phyloP scores from a whole-genome alignment of 2,113 vertebrate genomes.

The Archilochus colubris region DNA sequence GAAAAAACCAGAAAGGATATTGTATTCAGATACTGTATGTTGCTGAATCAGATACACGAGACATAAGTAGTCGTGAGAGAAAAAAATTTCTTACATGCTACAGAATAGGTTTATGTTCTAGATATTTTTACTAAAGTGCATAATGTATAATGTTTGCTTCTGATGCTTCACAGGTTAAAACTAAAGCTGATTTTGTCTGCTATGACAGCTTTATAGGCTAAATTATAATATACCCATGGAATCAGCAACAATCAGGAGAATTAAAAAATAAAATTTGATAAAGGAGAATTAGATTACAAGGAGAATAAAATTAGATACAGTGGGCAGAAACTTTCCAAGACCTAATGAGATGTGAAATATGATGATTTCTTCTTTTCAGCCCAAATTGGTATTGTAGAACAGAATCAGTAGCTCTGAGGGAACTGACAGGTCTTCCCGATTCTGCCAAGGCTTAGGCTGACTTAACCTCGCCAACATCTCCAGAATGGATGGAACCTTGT shows the following conservation, averaged over 20 bases:
- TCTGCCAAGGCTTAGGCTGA: neutral
- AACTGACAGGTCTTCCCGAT: neutral
- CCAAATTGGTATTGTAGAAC: neutral
- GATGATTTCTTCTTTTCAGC: neutral
- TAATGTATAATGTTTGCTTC: neutral
- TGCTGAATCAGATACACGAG: neutral
- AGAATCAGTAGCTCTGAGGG: neutral
- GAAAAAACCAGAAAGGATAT: neutral
- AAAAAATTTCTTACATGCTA: neutral
- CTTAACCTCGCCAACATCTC: too few species aligned
- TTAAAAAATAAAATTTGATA: too few species aligned
- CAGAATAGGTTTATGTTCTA: neutral
- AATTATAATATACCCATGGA: conserved; percentile 18
- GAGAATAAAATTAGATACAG: conserved; percentile 17
- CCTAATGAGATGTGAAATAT: neutral
- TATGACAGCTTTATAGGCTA: conserved; percentile 13
- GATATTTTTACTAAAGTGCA: neutral
- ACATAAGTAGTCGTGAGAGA: too few species aligned
- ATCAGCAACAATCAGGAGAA: neutral
- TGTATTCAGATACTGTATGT: neutral
- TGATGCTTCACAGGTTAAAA: neutral
- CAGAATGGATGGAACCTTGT: too few species aligned
- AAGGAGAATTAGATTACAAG: neutral
- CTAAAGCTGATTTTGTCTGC: neutral
- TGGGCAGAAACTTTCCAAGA: neutral